phyloP scores from a whole-genome alignment of 2,797 vertebrate genomes.

The Poecilia velifera region DNA sequence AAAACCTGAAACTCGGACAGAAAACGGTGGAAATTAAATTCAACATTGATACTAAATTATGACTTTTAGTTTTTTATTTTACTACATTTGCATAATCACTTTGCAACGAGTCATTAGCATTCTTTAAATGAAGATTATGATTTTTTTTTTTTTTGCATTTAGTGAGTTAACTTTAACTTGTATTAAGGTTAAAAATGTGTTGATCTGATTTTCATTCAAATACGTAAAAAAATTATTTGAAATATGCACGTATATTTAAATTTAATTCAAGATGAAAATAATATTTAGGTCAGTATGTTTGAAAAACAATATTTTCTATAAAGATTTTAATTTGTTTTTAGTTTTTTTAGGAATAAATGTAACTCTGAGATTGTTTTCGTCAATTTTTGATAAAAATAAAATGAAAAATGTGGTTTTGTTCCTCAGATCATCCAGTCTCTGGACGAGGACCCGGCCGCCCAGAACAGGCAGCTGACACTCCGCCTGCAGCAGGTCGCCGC shows the following conservation, averaged over 20 bases:
- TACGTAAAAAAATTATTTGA: not conserved
- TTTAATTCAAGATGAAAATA: not conserved
- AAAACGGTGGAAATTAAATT: not conserved
- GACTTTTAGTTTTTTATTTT: too few relatives aligned
- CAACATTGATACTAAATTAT: too few relatives aligned
- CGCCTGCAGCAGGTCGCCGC: conserved; percentile 97
- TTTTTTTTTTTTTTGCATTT: not conserved
- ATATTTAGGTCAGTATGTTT: not conserved
- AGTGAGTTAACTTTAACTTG: not conserved
- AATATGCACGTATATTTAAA: not conserved
- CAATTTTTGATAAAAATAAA: too few relatives aligned
- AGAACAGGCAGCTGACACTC: conserved; percentile 96
- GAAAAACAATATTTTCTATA: not conserved
- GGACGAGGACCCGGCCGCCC: conserved; percentile 94
- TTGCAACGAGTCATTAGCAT: too few relatives aligned
- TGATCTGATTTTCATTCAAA: not conserved
- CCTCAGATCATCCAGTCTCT: conserved; percentile 93
- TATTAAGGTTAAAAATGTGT: not conserved
- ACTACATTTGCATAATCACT: too few relatives aligned
- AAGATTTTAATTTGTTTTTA: too few relatives aligned
- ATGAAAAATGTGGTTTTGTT: not conserved
- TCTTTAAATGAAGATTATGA: not conserved
- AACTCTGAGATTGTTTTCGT: too few relatives aligned
- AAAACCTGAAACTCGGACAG: not conserved
- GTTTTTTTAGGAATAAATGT: too few relatives aligned